Evolutionary conservation across 1,140 invertebrate species (phyloP).

Genomic region (Musca vetustissima): DNA sequence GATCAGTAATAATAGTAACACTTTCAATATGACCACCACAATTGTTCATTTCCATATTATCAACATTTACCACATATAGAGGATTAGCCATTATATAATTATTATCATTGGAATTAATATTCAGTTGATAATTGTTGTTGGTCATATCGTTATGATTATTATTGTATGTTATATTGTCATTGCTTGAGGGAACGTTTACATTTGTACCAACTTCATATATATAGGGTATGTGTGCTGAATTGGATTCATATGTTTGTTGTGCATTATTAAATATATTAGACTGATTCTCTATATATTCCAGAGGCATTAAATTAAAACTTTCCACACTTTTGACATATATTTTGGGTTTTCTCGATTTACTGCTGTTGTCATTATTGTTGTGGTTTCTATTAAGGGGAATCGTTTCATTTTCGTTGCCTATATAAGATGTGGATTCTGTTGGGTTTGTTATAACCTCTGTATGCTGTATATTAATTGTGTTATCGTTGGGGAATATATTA

Average conservation of each 20-base stretch:
- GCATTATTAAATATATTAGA: background rate
- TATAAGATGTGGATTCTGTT: background rate
- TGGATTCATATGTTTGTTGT: background rate
- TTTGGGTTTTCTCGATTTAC: conserved; percentile 42
- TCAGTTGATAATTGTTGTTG: background rate
- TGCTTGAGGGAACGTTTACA: background rate
- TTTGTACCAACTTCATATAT: background rate
- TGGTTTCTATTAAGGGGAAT: background rate
- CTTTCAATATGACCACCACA: background rate
- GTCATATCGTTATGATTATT: conserved; percentile 8
- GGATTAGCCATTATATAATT: conserved; percentile 9
- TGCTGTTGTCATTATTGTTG: no score
- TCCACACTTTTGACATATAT: conserved; percentile 53
- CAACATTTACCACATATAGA: background rate
- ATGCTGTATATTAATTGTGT: background rate
- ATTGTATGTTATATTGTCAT: background rate
- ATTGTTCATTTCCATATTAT: background rate
- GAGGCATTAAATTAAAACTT: conserved; percentile 36
- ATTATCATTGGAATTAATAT: background rate
- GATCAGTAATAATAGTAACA: conserved; percentile 18
- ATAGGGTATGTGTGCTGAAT: background rate
- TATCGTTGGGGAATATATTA: background rate
- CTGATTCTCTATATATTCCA: conserved; percentile 12
- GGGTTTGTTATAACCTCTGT: background rate
- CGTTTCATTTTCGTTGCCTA: background rate